Evolutionary conservation across 2,113 vertebrate species (phyloP).

Genomic region (Todiramphus chloris): DNA sequence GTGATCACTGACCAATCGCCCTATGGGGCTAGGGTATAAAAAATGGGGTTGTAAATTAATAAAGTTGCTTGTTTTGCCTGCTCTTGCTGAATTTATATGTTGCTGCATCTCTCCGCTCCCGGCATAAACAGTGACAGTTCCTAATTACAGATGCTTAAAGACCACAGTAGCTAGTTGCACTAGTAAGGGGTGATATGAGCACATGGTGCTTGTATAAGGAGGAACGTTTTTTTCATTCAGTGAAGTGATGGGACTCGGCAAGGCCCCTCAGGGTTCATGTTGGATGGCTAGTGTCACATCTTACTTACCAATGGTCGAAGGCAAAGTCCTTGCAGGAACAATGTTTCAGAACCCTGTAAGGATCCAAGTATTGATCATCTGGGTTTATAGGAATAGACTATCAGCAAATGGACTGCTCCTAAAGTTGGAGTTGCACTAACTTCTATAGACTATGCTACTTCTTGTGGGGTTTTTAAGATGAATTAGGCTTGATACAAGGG

Average conservation of each 20-base stretch:
- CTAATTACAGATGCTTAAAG: neutral
- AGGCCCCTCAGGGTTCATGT: accelerated
- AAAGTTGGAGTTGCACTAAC: neutral
- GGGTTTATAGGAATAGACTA: neutral
- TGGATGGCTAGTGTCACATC: neutral
- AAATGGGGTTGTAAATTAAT: too few relatives aligned
- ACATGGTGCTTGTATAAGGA: neutral
- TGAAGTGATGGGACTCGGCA: accelerated
- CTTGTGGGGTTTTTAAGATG: neutral
- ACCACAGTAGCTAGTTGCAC: neutral
- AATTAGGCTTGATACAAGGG: neutral
- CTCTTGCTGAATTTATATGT: too few relatives aligned
- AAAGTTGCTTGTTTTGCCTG: too few relatives aligned
- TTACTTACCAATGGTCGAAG: accelerated
- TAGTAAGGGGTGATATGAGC: neutral
- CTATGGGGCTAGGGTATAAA: too few relatives aligned
- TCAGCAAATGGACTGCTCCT: neutral
- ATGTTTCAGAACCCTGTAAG: neutral
- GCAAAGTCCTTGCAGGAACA: neutral
- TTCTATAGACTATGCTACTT: neutral
- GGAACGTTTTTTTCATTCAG: accelerated
- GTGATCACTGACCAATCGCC: too few relatives aligned
- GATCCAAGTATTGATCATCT: neutral
- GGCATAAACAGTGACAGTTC: too few relatives aligned
- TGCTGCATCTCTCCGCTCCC: too few relatives aligned